A percentile compares a stretch with the other conserved stretches of the same genome.
Evolutionary conservation across 2,113 vertebrate genomes (phyloP).

Genomic region (Hydrolagus affinis): DNA sequence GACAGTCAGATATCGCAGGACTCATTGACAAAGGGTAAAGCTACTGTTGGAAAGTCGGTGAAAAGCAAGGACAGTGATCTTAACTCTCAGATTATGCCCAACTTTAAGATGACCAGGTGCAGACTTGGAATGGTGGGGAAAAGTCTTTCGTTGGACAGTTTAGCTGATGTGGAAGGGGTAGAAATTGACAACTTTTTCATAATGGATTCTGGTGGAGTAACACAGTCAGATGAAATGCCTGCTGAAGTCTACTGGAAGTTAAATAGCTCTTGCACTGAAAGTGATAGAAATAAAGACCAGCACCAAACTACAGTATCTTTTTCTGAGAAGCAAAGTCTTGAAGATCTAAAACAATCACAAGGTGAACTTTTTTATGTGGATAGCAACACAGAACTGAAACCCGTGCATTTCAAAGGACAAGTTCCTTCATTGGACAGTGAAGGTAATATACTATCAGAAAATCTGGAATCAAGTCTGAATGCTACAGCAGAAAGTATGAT

Average conservation of each 20-base stretch:
- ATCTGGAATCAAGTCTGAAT: background rate
- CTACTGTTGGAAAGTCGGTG: conserved; percentile 21
- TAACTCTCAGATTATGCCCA: background rate
- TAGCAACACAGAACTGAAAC: background rate
- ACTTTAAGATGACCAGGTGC: background rate
- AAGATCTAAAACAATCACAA: background rate
- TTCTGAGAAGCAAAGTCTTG: background rate
- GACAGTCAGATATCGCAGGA: conserved; percentile 84
- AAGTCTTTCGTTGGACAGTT: conserved; percentile 52
- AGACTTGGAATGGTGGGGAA: conserved; percentile 37
- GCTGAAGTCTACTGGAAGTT: conserved; percentile 65
- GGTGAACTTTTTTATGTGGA: background rate
- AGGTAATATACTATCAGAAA: background rate
- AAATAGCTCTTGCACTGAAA: conserved; percentile 43
- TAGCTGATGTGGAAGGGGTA: conserved; percentile 50
- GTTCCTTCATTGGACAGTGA: too few relatives aligned
- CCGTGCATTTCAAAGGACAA: too few relatives aligned
- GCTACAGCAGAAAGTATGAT: conserved; percentile 43
- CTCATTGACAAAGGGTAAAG: conserved; percentile 58
- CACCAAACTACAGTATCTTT: background rate
- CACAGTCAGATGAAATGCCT: conserved; percentile 57
- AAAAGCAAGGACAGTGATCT: too few relatives aligned
- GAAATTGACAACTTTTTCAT: conserved; percentile 38
- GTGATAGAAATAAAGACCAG: conserved; percentile 18
- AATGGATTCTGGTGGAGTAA: conserved; percentile 19